Percentiles rank a stretch among this genome's conserved stretches.
phyloP scores from a whole-genome alignment of 2,888 invertebrate species.

The Ceraclea dissimilis region DNA sequence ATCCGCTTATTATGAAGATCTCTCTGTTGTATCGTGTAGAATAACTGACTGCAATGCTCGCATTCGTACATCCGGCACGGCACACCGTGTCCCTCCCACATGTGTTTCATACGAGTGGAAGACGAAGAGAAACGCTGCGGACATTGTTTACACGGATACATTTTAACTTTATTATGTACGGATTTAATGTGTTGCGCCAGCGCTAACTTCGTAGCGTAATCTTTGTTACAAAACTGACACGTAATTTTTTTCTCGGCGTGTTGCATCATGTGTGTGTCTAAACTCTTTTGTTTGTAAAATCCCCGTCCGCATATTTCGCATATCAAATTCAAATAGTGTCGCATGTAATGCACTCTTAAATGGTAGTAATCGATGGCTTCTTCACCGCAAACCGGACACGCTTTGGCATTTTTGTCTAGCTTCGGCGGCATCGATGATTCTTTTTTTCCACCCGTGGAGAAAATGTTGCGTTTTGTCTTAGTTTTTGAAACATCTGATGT shows the following conservation, averaged over 20 bases:
- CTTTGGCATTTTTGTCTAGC: constrained; percentile 1
- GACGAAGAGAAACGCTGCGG: constrained; percentile 8
- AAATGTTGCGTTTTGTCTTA: not conserved
- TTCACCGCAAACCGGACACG: constrained; percentile 7
- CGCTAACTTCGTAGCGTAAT: constrained; percentile 1
- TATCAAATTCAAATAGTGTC: constrained; percentile 7
- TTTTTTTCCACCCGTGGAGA: not conserved
- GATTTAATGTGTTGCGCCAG: constrained; percentile 4
- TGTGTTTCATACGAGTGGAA: constrained; percentile 13
- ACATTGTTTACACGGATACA: constrained; percentile 11
- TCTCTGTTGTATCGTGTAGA: constrained; percentile 10
- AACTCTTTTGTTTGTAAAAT: not conserved
- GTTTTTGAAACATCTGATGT: not conserved
- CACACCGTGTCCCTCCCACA: constrained; percentile 12
- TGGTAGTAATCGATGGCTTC: constrained; percentile 6
- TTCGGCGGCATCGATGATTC: not conserved
- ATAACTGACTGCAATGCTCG: constrained; percentile 7
- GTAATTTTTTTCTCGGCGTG: constrained; percentile 1
- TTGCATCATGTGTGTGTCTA: constrained; percentile 3
- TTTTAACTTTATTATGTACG: constrained; percentile 9
- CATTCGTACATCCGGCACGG: constrained; percentile 10
- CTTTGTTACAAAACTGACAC: constrained; percentile 8
- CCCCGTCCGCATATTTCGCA: constrained; percentile 10
- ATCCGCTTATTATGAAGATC: constrained; percentile 10
- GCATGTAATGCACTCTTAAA: constrained; percentile 7